Conservation (phyloP, 30 jellyfish, hydroid and myxozoan genomes). For the Pseudorhiza aurosa region DNA sequence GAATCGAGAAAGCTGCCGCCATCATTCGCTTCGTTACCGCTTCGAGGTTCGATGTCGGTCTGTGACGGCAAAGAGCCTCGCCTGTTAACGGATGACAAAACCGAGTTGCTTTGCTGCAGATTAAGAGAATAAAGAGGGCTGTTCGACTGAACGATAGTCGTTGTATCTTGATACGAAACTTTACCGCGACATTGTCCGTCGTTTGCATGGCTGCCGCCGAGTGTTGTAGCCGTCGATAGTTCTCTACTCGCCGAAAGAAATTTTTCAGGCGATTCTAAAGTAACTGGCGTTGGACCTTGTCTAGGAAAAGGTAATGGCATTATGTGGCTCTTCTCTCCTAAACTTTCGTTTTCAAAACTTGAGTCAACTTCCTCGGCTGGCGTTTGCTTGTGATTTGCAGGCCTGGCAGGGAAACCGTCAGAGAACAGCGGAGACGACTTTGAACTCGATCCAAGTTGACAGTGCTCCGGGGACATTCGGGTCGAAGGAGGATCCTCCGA, state of each 20-base stretch:
- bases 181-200: neutral
- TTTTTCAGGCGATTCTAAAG: too few species aligned
- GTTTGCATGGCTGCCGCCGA: neutral
- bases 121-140: conserved; percentile 13
- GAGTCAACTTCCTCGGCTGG: neutral
- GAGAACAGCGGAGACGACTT: neutral
- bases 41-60: neutral
- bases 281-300: too few species aligned
- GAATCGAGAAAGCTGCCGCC: too few species aligned
- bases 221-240: neutral
- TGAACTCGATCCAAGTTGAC: neutral
- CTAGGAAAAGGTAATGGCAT: too few species aligned
- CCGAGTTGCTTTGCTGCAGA: conserved; percentile 4
- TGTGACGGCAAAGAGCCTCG: neutral
- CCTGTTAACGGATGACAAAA: neutral
- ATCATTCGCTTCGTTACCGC: neutral
- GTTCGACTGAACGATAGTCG: neutral
- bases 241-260: too few species aligned
- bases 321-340: too few species aligned
- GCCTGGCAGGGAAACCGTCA: neutral
- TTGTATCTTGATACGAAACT: neutral
- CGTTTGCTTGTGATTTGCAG: neutral
- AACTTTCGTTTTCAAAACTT: too few species aligned
- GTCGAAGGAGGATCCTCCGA: neutral
- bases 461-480: neutral